phyloP scores from a whole-genome alignment of 2,888 invertebrate genomes.

The Cerastoderma edule region DNA sequence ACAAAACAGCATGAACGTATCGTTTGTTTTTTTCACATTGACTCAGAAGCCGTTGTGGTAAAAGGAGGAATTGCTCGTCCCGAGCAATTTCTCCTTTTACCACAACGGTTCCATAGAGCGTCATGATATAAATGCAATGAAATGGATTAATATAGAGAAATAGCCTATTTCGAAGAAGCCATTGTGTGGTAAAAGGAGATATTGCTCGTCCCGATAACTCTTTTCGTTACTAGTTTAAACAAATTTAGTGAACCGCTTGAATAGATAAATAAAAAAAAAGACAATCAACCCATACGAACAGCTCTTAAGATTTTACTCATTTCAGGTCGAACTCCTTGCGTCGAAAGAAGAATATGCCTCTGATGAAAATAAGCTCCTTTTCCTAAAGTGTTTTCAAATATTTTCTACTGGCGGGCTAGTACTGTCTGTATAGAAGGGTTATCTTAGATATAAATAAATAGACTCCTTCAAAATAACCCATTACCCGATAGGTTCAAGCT shows the following conservation, averaged over 20 bases:
- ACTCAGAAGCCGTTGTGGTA: neutral
- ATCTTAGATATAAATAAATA: neutral
- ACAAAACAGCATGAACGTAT: too few relatives aligned
- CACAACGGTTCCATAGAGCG: neutral
- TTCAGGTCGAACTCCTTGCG: neutral
- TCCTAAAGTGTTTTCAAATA: slow-evolving; percentile 1
- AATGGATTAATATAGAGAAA: neutral
- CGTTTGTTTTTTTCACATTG: too few relatives aligned
- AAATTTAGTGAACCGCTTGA: neutral
- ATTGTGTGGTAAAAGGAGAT: neutral
- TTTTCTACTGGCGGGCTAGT: too few relatives aligned
- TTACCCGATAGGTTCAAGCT: neutral
- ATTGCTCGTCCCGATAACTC: slow-evolving; percentile 5
- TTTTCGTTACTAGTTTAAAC: slow-evolving; percentile 2
- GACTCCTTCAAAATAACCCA: neutral
- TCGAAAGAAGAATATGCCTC: neutral
- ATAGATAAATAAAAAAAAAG: neutral
- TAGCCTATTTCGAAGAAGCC: neutral
- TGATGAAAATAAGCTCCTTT: neutral
- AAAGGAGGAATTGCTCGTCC: neutral
- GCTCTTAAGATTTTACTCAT: too few relatives aligned
- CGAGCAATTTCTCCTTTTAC: neutral
- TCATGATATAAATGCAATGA: neutral
- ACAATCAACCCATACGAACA: neutral
- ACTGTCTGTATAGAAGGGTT: neutral